Base-by-base conservation (phyloP, 2,888 invertebrate genomes). In the Acanthoscelides obtectus region DNA sequence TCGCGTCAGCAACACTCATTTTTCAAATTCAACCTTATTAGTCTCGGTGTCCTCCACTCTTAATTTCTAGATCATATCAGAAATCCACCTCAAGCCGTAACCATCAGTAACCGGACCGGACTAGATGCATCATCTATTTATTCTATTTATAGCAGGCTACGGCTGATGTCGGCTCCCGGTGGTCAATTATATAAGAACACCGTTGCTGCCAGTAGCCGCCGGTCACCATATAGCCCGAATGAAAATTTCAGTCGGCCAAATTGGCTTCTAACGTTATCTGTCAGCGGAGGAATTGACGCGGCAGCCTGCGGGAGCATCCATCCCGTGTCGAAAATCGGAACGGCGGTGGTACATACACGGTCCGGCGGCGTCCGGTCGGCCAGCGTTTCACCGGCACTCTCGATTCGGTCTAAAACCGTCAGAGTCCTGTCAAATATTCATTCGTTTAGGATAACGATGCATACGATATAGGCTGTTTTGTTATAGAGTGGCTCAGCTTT, bases 251-350 rank as follows among this genome's bases (percentile, higher is more conserved):
- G 45, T 12, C 45, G 45, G 12, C 45, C 45, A 45, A 45, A 45
- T 45, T 45, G 45, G 5, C 45, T 45, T 45, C 45, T 45, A 45
- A 45, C 45, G 45, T 45, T 17, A 45, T 45, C 45, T 45, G 45
- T 45, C 45, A 45, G 45, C 73, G 72, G 72, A 72, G 71, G 64
- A 64, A 65, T 71, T 70, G 69, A 69, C 67, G 66, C 66, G 66
- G 19, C 66, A 19, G 8, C 66, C 66, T 67, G 66, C 66, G 66
- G 22, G 21, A 66, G 22, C 12, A 5, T 17, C 66, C 12, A 8
- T 17, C 66, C 12, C 1, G 22, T 22, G 66, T 21, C 22, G 22
- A 66, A 66, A 21, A 66, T 45, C 45, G 45, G 25, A 25, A 3
- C 25, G 25, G 8, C 25, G 25, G 25, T 25, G n/a, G n/a, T n/a